Percentiles rank a stretch among this genome's conserved stretches.
Evolutionary conservation across 2,113 vertebrate genomes (phyloP).

Genomic region (Pimephales promelas): DNA sequence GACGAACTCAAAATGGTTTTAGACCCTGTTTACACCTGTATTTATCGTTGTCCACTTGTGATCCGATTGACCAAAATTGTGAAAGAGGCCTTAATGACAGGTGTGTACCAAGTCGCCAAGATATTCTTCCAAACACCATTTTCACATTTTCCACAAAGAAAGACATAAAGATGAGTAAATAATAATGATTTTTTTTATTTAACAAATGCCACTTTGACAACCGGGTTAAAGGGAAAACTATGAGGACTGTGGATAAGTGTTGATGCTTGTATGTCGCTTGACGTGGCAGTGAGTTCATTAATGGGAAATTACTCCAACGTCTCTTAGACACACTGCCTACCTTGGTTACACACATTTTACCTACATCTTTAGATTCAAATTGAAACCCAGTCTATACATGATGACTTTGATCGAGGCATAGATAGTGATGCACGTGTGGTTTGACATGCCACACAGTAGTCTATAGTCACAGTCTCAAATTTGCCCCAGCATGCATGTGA

Average conservation of each 20-base stretch:
- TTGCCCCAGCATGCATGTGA: constrained; percentile 23
- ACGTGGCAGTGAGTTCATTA: background rate
- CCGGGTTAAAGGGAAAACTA: background rate
- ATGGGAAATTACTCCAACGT: background rate
- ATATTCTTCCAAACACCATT: background rate
- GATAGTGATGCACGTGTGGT: constrained; percentile 57
- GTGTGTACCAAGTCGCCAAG: background rate
- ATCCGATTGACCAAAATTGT: no score
- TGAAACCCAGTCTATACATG: constrained; percentile 57
- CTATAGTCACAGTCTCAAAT: background rate
- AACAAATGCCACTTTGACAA: background rate
- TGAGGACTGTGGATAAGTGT: background rate
- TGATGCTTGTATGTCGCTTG: background rate
- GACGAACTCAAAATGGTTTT: no score
- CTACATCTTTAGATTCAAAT: constrained; percentile 58
- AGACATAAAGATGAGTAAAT: no score
- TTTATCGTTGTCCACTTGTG: no score
- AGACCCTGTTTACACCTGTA: no score
- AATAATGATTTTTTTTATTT: background rate
- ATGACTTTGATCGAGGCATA: constrained; percentile 44
- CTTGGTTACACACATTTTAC: constrained; percentile 3
- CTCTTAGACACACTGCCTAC: background rate
- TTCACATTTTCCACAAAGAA: no score
- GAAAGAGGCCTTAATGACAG: no score
- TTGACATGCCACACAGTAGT: constrained; percentile 31